Evolutionary conservation across 2,797 vertebrate species (phyloP).

Genomic region (Oreochromis mossambicus): DNA sequence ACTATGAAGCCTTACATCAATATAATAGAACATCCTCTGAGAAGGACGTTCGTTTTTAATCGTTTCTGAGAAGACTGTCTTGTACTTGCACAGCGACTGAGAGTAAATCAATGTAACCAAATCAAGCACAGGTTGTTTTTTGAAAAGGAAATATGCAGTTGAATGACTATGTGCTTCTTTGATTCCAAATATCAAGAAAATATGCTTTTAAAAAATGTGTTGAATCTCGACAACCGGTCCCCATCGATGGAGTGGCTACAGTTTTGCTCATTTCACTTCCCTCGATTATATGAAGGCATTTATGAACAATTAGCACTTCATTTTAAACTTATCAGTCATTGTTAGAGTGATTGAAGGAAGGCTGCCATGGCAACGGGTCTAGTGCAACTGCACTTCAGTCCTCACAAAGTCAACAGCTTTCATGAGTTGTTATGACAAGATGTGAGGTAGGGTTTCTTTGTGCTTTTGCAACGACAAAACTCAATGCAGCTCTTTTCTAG

Average conservation of each 20-base stretch:
- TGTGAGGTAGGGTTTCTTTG: not conserved
- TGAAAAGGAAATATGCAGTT: not conserved
- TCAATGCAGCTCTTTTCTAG: conserved; percentile 13
- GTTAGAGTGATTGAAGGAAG: conserved; percentile 16
- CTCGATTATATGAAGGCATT: conserved; percentile 3
- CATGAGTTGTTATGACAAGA: not conserved
- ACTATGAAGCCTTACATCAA: not conserved
- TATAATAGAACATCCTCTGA: not conserved
- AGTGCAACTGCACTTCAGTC: conserved; percentile 15
- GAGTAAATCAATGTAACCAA: conserved; percentile 8
- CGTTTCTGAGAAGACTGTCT: not conserved
- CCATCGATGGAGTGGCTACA: not conserved
- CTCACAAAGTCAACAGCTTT: conserved; percentile 28
- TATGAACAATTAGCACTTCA: not conserved
- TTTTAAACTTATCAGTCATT: conserved; percentile 38
- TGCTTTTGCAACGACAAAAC: not conserved
- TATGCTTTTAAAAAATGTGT: no score
- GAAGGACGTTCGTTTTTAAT: conserved; percentile 1
- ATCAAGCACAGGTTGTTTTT: not conserved
- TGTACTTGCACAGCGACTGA: not conserved
- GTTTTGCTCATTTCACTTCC: not conserved
- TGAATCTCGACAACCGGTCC: not conserved
- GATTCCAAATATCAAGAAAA: not conserved
- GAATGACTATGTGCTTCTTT: not conserved
- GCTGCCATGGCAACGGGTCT: conserved; percentile 56